Evolutionary conservation across 2,113 vertebrate genomes (phyloP).

Genomic region (Lepisosteus oculatus): DNA sequence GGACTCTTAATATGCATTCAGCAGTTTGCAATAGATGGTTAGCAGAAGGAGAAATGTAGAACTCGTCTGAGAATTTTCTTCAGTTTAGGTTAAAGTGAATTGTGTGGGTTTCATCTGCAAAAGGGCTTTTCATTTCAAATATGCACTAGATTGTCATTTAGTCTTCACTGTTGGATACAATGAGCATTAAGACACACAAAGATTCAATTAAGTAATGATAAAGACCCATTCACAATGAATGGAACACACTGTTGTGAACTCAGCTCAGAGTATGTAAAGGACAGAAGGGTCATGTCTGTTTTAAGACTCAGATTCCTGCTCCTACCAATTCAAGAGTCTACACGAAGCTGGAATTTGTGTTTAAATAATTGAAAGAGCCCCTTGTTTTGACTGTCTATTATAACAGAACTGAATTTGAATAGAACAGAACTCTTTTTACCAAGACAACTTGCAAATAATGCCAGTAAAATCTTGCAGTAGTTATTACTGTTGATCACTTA

Average conservation of each 20-base stretch:
- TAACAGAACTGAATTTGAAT: no score
- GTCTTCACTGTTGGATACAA: slow-evolving; percentile 13
- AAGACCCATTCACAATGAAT: slow-evolving; percentile 30
- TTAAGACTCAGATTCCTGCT: slow-evolving; percentile 5
- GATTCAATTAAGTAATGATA: slow-evolving; percentile 35
- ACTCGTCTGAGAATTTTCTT: not conserved
- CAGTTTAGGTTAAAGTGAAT: not conserved
- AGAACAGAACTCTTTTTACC: no score
- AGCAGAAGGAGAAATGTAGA: not conserved
- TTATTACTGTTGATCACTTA: no score
- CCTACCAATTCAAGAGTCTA: not conserved
- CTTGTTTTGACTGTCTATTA: not conserved
- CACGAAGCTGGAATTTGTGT: not conserved
- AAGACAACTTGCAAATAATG: no score
- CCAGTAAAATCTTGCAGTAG: no score
- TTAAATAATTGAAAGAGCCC: not conserved
- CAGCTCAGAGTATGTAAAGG: slow-evolving; percentile 5
- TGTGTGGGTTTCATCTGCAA: not conserved
- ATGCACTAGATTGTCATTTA: not conserved
- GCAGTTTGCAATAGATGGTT: no score
- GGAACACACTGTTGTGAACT: slow-evolving; percentile 27
- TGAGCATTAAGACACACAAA: slow-evolving; percentile 26
- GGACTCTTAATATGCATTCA: no score
- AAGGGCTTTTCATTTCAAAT: not conserved
- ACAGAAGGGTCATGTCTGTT: slow-evolving; percentile 4